These are phyloP conservation scores for Halcyon leucocephala DNA, from an alignment of 2,797 vertebrate genomes.

Conservation along the genomic window DNA sequence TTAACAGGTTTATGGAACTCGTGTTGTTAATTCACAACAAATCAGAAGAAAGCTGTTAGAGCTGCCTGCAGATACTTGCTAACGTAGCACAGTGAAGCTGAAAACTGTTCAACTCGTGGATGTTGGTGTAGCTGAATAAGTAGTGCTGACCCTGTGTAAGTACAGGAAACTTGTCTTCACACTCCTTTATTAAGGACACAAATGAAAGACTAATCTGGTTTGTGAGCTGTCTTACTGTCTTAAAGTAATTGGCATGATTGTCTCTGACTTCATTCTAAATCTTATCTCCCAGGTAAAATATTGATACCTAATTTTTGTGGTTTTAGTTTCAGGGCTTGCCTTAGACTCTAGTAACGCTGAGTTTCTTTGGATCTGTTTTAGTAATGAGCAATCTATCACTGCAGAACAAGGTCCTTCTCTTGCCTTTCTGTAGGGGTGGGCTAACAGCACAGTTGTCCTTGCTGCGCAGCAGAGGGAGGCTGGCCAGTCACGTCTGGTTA, in stretches of 20 bases:
- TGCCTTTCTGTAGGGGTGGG: constrained; percentile 51
- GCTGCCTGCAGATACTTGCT: constrained; percentile 12
- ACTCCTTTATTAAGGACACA: background rate
- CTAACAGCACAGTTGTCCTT: background rate
- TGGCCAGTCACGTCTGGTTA: constrained; percentile 36
- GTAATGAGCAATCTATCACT: background rate
- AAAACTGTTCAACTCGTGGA: background rate
- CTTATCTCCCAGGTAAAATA: constrained; percentile 25
- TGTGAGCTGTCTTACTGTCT: constrained; percentile 6
- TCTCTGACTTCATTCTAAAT: constrained; percentile 29
- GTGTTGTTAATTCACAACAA: background rate
- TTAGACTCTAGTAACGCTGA: constrained; percentile 30
- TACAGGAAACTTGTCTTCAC: constrained; percentile 21
- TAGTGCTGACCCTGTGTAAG: constrained; percentile 1
- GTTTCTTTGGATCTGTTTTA: constrained; percentile 1
- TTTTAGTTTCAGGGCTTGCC: constrained; percentile 60
- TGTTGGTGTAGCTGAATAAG: background rate
- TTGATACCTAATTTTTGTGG: background rate
- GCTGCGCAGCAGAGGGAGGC: constrained; percentile 25
- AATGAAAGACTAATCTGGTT: background rate
- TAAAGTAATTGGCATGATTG: constrained; percentile 38
- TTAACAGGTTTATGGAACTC: background rate
- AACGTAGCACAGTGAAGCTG: background rate
- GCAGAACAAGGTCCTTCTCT: constrained; percentile 25
- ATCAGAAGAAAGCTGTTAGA: background rate